Base-by-base conservation (phyloP, 2,888 invertebrate species). In the Alloplasta piceator region DNA sequence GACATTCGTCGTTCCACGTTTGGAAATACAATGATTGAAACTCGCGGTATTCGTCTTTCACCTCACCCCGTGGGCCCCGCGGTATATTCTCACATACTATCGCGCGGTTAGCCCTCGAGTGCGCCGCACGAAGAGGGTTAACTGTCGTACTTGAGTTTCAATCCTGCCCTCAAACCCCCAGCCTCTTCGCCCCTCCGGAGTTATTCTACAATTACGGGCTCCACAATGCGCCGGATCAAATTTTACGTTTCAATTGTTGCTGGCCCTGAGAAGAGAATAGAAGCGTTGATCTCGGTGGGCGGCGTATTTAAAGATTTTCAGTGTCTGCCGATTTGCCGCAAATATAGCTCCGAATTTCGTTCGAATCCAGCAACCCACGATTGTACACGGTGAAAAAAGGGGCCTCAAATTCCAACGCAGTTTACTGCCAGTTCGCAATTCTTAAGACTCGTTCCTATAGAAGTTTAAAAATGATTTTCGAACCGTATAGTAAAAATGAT, bases 131-230 rank as follows among this genome's bases (percentile, higher is more conserved):
- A 60, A 80, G 67, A 71, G 82, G 82, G 82, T 79, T 78, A 76
- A 82, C 74, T 74, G 64, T 74, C 74, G 66, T 74, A 78, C 67
- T 78, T 78, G 58, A 78, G 66, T 75, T 70, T 71, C 64, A 75
- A 67, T 71, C 80, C 52, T 73, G 67, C 71, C 70, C 75, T 71
- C 71, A 60, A 56, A 55, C 66, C 72, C 78, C 66, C 10, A 10
- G 4, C n/a, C 12, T 14, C 12, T n/a, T 48, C 52, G 10, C 12
- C 48, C 38, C 6, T 16, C 50, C 16, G 26, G 60, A 71, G 72
- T 71, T 74, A 79, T 74, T 74, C 74, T 73, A 74, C 70, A 73
- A 74, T 79, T 74, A 74, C 74, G 66, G 73, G 9, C 48, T 52
- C 58, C 36, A 74, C 66, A 74, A 74, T 74, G 66, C 74, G 66